Percentiles rank a stretch among this genome's conserved stretches.
These are phyloP conservation scores for Xenopus petersii DNA, from an alignment of 2,797 vertebrate species.

Conservation along the genomic window DNA sequence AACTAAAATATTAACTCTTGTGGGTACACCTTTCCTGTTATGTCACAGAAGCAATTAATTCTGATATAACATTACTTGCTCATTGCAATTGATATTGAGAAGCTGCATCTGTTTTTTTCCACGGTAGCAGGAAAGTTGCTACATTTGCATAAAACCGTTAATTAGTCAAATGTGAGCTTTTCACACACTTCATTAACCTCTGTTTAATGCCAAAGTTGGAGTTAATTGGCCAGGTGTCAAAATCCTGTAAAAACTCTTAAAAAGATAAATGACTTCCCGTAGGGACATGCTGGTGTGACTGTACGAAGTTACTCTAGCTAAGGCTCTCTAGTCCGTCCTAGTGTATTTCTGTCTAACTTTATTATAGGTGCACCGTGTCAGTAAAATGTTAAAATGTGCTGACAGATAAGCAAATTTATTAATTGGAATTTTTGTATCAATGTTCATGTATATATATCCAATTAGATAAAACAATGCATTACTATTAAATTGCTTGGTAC, in stretches of 20 bases:
- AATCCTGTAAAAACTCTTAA: constrained; percentile 32
- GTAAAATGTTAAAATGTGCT: too few species aligned
- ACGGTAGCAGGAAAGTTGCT: constrained; percentile 22
- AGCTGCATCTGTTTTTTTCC: not conserved
- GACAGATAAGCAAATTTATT: too few species aligned
- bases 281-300: constrained; percentile 4
- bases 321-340: not conserved
- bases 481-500: too few species aligned
- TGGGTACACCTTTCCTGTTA: too few species aligned
- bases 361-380: too few species aligned
- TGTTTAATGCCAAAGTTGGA: constrained; percentile 35
- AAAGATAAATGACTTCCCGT: constrained; percentile 33
- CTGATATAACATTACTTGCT: too few species aligned
- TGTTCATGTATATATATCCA: too few species aligned
- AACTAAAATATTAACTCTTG: too few species aligned
- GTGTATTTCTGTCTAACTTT: not conserved
- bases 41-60: too few species aligned
- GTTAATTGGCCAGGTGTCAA: constrained; percentile 45
- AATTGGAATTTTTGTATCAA: too few species aligned
- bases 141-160: constrained; percentile 37
- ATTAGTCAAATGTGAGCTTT: constrained; percentile 28
- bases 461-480: too few species aligned
- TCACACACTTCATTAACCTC: constrained; percentile 44
- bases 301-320: constrained; percentile 9
- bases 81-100: too few species aligned